phyloP scores from a whole-genome alignment of 2,888 invertebrate species.

The Blera fallax region DNA sequence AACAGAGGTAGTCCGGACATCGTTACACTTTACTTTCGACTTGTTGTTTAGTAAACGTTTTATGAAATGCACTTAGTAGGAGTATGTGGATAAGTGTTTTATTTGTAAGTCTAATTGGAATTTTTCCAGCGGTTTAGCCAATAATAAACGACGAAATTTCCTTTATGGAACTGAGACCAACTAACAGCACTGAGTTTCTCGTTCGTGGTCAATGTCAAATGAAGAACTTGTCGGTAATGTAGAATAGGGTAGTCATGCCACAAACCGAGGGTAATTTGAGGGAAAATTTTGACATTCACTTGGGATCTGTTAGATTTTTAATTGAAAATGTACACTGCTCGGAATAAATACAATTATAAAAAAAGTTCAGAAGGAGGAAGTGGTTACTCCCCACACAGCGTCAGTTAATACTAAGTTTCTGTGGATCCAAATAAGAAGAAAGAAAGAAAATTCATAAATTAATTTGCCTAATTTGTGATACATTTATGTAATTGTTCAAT shows the following conservation, averaged over 20 bases:
- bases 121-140: constrained; percentile 47
- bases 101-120: constrained; percentile 30
- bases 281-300: constrained; percentile 37
- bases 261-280: constrained; percentile 14
- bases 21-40: constrained; percentile 49
- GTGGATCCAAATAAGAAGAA: no score
- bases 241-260: neutral
- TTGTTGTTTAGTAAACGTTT: constrained; percentile 8
- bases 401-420: no score
- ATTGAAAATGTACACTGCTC: neutral
- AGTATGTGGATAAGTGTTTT: neutral
- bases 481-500: no score
- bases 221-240: constrained; percentile 79
- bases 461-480: no score
- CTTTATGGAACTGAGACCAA: constrained; percentile 38
- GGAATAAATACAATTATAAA: no score
- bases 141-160: constrained; percentile 42
- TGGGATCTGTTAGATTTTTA: constrained; percentile 1
- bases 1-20: constrained; percentile 84
- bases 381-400: no score
- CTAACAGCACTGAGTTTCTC: constrained; percentile 37
- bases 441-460: no score
- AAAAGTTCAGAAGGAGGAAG: no score
- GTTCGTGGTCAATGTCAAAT: constrained; percentile 81
- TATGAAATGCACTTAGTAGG: constrained; percentile 37